Evolutionary conservation across 2,113 vertebrate genomes (phyloP), one percentile per base, ranked within the genome.

Genomic region (Zootoca vivipara): DNA sequence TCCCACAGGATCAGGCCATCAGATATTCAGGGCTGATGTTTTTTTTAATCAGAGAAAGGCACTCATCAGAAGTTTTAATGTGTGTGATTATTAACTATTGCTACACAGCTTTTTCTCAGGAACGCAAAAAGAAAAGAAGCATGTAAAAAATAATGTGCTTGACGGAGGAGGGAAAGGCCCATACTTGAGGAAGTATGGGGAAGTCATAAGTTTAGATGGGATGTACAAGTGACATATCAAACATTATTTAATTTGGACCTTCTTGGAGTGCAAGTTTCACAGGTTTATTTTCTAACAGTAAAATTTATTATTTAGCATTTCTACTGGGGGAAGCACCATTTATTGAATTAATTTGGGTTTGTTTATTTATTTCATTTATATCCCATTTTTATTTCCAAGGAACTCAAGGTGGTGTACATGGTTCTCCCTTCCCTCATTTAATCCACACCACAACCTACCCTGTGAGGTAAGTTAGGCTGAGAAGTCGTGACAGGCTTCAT

Each of bases 1-100:
- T 40, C 26, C 33, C 72, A 75, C 7, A 40, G 40, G 82, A 64
- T 7, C 16, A n/a, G 13, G 33, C 70, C 33, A 38, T 75, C 72
- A 85, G 13, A 62, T 64, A 40, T 75, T 75, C 30, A 46, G 78
- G 2, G 38, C 12, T 56, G 18, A 5, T 13, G 13, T 16, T 6
- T 84, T 84, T 84, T 84, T 74, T n/a, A 75, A 85, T 85, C 22
- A 26, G 83, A 62, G 40, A 75, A 62, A 58, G 12, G 13, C 33
- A 85, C 33, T 85, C 8, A 6, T 24, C 72, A 64, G 83, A 38
- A 64, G 24, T 75, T 15, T 75, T 40, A 26, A 75, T 38, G 9
- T 62, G 24, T 30, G 69, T 58, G 69, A 73, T 84, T 24, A 73
- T 26, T 28, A 56, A 56, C n/a, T 33, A 33, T 64, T 75, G 52